phyloP scores from a whole-genome alignment of 2,888 invertebrate species.

The Tortrix viridana region DNA sequence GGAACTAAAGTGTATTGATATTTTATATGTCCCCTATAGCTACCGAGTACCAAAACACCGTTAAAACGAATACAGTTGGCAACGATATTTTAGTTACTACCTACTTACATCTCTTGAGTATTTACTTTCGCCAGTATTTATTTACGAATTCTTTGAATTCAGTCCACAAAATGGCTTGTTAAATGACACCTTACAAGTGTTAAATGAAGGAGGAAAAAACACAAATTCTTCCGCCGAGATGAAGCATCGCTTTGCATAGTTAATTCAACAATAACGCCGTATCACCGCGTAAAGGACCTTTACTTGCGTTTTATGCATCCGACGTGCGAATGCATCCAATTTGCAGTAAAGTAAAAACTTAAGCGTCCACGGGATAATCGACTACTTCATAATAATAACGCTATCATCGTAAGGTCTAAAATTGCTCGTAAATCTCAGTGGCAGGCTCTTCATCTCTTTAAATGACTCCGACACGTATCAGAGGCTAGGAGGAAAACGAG shows the following conservation, averaged over 20 bases:
- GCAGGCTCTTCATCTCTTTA: constrained; percentile 14
- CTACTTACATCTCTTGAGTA: no score
- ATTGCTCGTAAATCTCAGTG: constrained; percentile 26
- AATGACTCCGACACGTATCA: constrained; percentile 23
- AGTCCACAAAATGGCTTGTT: background rate
- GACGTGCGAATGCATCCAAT: constrained; percentile 71
- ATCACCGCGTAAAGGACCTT: constrained; percentile 43
- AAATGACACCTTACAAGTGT: constrained; percentile 4
- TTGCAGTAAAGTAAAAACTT: constrained; percentile 67
- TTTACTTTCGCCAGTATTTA: background rate
- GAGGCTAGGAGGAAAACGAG: constrained; percentile 15
- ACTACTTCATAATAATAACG: constrained; percentile 23
- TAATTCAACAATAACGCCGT: constrained; percentile 31
- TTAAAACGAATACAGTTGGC: no score
- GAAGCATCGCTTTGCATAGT: background rate
- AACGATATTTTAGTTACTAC: no score
- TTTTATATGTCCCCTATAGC: no score
- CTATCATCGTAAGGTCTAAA: constrained; percentile 19
- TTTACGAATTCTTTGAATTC: background rate
- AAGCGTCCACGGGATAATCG: constrained; percentile 22
- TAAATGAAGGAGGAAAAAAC: background rate
- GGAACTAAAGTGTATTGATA: no score
- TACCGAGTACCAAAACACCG: no score
- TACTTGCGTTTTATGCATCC: constrained; percentile 50
- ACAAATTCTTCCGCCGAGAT: constrained; percentile 1